These are phyloP conservation scores for Thryonomys swinderianus DNA, from an alignment of 2,113 vertebrate species.

Conservation along the genomic window DNA sequence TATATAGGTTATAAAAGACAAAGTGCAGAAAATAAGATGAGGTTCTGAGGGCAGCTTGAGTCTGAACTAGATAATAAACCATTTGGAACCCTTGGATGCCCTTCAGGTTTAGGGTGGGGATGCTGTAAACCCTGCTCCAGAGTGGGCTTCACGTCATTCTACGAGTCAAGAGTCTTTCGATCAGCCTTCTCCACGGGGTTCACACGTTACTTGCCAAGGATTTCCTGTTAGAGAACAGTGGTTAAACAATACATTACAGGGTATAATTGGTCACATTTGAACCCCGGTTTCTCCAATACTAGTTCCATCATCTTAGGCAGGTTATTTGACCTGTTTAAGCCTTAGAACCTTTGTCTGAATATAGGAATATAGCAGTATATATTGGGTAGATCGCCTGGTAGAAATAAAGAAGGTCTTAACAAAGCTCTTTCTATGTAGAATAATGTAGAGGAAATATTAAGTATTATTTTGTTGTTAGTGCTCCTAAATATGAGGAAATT, in stretches of 20 bases:
- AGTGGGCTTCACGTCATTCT: too few relatives aligned
- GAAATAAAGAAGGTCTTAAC: neutral
- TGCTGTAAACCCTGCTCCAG: neutral
- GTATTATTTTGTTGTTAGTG: neutral
- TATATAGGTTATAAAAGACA: neutral
- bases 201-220: neutral
- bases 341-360: neutral
- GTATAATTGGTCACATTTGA: neutral
- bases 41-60: neutral
- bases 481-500: neutral
- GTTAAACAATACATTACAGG: neutral
- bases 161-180: accelerated
- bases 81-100: neutral
- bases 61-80: neutral
- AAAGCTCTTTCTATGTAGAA: neutral
- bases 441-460: neutral
- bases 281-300: neutral
- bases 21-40: neutral
- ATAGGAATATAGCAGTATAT: too few relatives aligned
- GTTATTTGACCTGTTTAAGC: neutral
- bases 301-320: neutral
- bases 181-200: neutral
- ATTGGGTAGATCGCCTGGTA: neutral
- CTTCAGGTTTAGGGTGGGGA: neutral
- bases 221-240: neutral